These are phyloP conservation scores for Megalops cyprinoides DNA, from an alignment of 2,797 vertebrate genomes.

Conservation along the genomic window DNA sequence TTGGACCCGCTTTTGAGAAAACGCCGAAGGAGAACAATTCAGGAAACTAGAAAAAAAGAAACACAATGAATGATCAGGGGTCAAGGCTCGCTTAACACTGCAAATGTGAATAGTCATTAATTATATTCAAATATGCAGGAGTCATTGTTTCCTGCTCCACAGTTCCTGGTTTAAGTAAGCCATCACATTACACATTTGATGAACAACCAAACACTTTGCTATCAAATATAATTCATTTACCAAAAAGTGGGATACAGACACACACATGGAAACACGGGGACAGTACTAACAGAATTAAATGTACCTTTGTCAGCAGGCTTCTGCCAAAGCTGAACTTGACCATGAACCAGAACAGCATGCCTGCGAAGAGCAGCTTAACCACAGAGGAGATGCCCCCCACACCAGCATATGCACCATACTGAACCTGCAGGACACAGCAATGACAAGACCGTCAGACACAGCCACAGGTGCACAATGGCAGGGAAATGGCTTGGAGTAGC, in stretches of 20 bases:
- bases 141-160: too few relatives aligned
- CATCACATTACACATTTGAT: not conserved
- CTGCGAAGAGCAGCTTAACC: conserved; percentile 87
- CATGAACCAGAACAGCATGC: conserved; percentile 87
- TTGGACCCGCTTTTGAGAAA: conserved; percentile 89
- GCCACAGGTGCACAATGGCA: conserved; percentile 74
- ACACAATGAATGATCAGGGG: not conserved
- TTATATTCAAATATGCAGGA: too few relatives aligned
- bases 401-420: conserved; percentile 84
- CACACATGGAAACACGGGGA: not conserved
- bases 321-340: conserved; percentile 88
- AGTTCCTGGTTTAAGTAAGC: too few relatives aligned
- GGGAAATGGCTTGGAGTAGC: not conserved
- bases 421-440: conserved; percentile 79
- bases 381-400: conserved; percentile 81
- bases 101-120: too few relatives aligned
- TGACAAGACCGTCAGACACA: conserved; percentile 73
- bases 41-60: conserved; percentile 75
- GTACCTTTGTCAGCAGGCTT: conserved; percentile 89
- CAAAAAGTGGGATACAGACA: conserved; percentile 4
- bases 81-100: too few relatives aligned
- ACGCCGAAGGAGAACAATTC: conserved; percentile 91
- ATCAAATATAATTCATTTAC: conserved; percentile 1
- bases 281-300: conserved; percentile 17
- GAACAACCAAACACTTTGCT: too few relatives aligned